Evolutionary conservation across 2,888 invertebrate species (phyloP), one percentile per base, ranked within the genome.

Genomic region (Vannuccia rotundouncinata): DNA sequence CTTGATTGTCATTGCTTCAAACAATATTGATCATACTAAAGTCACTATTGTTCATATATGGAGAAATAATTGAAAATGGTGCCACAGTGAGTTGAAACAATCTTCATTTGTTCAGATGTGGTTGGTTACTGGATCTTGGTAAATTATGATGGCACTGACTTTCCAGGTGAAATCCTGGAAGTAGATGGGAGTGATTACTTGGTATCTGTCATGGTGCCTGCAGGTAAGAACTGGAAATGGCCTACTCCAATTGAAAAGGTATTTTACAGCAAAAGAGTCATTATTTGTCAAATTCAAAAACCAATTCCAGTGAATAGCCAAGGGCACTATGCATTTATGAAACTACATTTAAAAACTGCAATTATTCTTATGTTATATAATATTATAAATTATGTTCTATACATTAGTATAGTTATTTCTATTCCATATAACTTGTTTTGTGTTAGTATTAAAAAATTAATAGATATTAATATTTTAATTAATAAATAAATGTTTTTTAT

Each of bases 361-460:
- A 17, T 66, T 66, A 2, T 66, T 45, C 5, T 13, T 45, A 45
- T 13, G 45, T 45, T 66, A 66, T 27, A 17, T 66, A 66, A 5
- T 66, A 66, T 66, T 5, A 66, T 66, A 66, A n/a, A 66, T 22
- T 13, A 66, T 66, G 25, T n/a, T 22, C 25, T 66, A 66, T 22
- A n/a, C n/a, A n/a, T n/a, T n/a, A n/a, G n/a, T n/a, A n/a, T 13
- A 66, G 5, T 45, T 45, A 45, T 45, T n/a, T n/a, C 66, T 66
- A 66, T 66, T 66, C 66, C 66, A 66, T 66, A 66, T 66, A 66
- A 66, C n/a, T n/a, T n/a, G n/a, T n/a, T n/a, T n/a, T n/a, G n/a
- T n/a, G n/a, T n/a, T n/a, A n/a, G n/a, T n/a, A n/a, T n/a, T n/a
- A n/a, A n/a, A n/a, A n/a, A n/a, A n/a, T n/a, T n/a, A n/a, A n/a